Evolutionary conservation across 1,140 invertebrate genomes (phyloP).

Genomic region (Nasonia vitripennis): DNA sequence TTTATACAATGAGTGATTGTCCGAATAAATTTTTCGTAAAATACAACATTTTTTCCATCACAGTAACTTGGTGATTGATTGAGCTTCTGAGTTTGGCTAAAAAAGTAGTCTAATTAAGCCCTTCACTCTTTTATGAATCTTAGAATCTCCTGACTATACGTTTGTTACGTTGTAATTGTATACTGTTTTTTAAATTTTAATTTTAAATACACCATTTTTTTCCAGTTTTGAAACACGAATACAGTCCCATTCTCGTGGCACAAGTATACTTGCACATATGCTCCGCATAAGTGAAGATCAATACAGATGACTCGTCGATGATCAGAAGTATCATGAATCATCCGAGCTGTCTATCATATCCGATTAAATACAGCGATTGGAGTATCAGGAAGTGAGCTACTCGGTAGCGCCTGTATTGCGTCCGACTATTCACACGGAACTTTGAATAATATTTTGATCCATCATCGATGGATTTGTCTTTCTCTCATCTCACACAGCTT

Average conservation of each 20-base stretch:
- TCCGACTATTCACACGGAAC: neutral
- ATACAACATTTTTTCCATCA: neutral
- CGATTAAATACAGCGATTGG: conserved; percentile 16
- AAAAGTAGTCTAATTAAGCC: neutral
- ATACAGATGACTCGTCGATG: neutral
- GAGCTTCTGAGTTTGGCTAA: neutral
- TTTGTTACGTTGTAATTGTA: too few relatives aligned
- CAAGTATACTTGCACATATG: too few relatives aligned
- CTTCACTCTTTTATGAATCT: too few relatives aligned
- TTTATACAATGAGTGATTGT: neutral
- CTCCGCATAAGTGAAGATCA: neutral
- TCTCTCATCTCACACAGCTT: neutral
- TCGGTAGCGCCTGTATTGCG: neutral
- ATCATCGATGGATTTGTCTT: neutral
- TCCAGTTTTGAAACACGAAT: too few relatives aligned
- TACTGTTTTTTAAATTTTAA: too few relatives aligned
- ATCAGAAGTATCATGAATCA: neutral
- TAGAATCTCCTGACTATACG: too few relatives aligned
- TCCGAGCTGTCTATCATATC: neutral
- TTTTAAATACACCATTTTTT: too few relatives aligned
- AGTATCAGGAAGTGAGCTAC: neutral
- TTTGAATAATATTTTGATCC: conserved; percentile 25
- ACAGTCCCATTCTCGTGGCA: too few relatives aligned
- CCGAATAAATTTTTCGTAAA: neutral
- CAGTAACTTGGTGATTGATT: neutral